phyloP scores from a whole-genome alignment of 1,140 invertebrate species.

The Hydropsyche tenuis region DNA sequence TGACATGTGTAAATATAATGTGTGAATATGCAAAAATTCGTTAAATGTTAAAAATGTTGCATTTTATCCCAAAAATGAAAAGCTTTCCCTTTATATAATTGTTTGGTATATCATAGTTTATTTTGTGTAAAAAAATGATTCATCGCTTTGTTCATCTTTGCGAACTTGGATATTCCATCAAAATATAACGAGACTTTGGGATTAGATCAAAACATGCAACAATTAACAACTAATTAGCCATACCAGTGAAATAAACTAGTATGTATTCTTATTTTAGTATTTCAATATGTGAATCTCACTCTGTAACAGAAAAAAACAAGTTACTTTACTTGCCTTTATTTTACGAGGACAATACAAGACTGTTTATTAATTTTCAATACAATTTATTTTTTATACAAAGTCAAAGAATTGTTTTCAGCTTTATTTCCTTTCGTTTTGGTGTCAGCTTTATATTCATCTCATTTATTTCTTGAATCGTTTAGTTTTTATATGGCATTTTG shows the following conservation, averaged over 20 bases:
- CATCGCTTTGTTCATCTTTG: not conserved
- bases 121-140: no score
- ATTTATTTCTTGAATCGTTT: not conserved
- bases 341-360: conserved; percentile 17
- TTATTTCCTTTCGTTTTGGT: no score
- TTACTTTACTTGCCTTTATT: not conserved
- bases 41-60: not conserved
- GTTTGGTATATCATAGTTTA: no score
- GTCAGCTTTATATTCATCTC: no score
- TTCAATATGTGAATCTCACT: not conserved
- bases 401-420: no score
- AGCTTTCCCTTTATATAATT: not conserved
- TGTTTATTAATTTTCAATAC: conserved; percentile 18
- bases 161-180: not conserved
- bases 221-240: not conserved
- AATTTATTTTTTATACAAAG: no score
- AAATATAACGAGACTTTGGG: not conserved
- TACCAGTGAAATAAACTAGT: not conserved
- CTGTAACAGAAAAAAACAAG: no score
- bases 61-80: not conserved
- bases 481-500: no score
- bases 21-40: not conserved
- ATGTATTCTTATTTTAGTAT: no score
- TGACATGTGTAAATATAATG: conserved; percentile 8
- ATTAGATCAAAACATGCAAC: not conserved